These are phyloP conservation scores for Lota lota DNA, from an alignment of 2,113 vertebrate species.

Conservation along the genomic window DNA sequence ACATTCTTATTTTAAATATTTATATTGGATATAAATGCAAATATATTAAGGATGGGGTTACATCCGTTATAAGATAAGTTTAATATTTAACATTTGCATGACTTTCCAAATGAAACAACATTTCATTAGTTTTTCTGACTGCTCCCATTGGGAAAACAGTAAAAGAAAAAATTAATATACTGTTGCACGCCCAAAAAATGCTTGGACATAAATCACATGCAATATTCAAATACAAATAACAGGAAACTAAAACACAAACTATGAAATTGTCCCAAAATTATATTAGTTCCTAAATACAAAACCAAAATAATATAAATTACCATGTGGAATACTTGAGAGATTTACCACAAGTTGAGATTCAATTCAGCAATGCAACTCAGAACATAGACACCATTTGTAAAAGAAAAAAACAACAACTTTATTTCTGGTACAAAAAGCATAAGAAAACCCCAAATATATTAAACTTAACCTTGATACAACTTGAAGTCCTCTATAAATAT, in stretches of 20 bases:
- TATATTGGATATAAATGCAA: too few species aligned
- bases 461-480: slow-evolving; percentile 78
- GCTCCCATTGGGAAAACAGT: neutral
- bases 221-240: too few species aligned
- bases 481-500: slow-evolving; percentile 78
- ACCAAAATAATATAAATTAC: neutral
- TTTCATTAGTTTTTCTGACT: neutral
- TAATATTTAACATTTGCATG: neutral
- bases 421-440: slow-evolving; percentile 75
- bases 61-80: too few species aligned
- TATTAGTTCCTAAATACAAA: too few species aligned
- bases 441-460: slow-evolving; percentile 73
- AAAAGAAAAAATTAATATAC: neutral
- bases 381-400: neutral
- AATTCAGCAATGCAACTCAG: slow-evolving; percentile 16
- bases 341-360: too few species aligned
- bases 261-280: too few species aligned
- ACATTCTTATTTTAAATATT: too few species aligned
- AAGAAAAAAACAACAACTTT: slow-evolving; percentile 58
- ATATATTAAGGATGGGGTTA: too few species aligned
- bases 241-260: too few species aligned
- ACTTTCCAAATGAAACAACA: neutral
- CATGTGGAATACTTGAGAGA: neutral
- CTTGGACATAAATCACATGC: too few species aligned
- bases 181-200: too few species aligned